Evolutionary conservation across 2,888 invertebrate species (phyloP).

Genomic region (Idaea aversata): DNA sequence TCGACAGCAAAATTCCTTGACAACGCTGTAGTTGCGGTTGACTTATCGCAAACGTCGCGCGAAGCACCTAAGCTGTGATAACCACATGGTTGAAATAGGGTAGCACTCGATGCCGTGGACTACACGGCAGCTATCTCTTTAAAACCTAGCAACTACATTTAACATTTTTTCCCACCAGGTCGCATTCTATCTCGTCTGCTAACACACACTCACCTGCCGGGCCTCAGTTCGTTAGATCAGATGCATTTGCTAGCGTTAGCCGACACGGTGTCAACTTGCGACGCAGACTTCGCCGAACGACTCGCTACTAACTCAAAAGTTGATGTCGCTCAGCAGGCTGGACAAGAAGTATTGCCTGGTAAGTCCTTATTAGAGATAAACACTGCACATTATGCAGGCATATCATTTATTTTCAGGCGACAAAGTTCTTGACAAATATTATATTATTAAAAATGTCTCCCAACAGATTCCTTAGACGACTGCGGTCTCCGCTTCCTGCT

Average conservation of each 20-base stretch:
- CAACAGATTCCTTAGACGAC: slow-evolving; percentile 92
- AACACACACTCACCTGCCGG: slow-evolving; percentile 97
- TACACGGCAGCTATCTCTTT: too few species aligned
- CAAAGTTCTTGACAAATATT: too few species aligned
- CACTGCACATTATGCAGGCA: too few species aligned
- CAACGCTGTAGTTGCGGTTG: too few species aligned
- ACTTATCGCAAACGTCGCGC: too few species aligned
- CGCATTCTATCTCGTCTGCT: slow-evolving; percentile 92
- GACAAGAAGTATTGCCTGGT: slow-evolving; percentile 68
- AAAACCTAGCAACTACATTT: too few species aligned
- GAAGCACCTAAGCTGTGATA: too few species aligned
- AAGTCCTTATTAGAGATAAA: slow-evolving; percentile 9
- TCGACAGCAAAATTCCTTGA: too few species aligned
- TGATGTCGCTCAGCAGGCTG: slow-evolving; percentile 49
- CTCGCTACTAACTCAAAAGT: slow-evolving; percentile 78
- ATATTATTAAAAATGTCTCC: neutral
- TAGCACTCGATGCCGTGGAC: too few species aligned
- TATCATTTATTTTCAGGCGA: too few species aligned
- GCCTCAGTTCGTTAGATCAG: slow-evolving; percentile 97
- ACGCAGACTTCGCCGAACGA: slow-evolving; percentile 92
- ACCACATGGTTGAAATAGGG: too few species aligned
- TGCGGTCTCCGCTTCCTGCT: slow-evolving; percentile 97
- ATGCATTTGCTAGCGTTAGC: slow-evolving; percentile 99
- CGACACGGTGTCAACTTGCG: slow-evolving; percentile 97
- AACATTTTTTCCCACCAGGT: slow-evolving; percentile 58